Conservation (phyloP, 2,888 invertebrate genomes). For the Aricia artaxerxes region DNA sequence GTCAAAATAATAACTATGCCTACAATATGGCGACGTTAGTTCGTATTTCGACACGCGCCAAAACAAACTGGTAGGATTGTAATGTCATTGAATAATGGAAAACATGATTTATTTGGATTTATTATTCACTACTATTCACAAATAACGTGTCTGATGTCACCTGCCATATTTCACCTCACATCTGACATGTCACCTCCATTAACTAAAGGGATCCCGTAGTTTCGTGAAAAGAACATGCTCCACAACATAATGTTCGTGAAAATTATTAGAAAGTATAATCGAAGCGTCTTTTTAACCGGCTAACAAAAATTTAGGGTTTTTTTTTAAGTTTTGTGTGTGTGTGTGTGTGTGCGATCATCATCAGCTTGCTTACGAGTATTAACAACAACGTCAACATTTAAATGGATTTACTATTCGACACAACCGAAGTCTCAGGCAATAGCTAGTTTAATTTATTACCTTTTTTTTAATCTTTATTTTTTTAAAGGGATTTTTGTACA, state of each 20-base stretch:
- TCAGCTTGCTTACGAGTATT: no score
- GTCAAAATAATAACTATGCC: no score
- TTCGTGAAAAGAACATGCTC: background rate
- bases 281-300: background rate
- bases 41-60: background rate
- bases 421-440: no score
- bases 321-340: no score
- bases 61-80: background rate
- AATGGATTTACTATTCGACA: no score
- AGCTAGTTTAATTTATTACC: no score
- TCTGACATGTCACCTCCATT: conserved; percentile 16
- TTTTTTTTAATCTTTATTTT: no score
- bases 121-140: background rate
- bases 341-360: no score
- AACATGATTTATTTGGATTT: background rate
- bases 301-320: background rate
- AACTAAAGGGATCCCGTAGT: background rate
- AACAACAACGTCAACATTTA: no score
- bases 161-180: background rate
- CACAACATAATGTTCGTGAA: background rate
- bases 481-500: no score
- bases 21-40: background rate
- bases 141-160: background rate
- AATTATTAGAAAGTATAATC: background rate
- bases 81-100: background rate